Percentiles rank a stretch among this genome's conserved stretches.
Evolutionary conservation across 2,888 invertebrate species (phyloP).

Genomic region (Melanostoma scalare): DNA sequence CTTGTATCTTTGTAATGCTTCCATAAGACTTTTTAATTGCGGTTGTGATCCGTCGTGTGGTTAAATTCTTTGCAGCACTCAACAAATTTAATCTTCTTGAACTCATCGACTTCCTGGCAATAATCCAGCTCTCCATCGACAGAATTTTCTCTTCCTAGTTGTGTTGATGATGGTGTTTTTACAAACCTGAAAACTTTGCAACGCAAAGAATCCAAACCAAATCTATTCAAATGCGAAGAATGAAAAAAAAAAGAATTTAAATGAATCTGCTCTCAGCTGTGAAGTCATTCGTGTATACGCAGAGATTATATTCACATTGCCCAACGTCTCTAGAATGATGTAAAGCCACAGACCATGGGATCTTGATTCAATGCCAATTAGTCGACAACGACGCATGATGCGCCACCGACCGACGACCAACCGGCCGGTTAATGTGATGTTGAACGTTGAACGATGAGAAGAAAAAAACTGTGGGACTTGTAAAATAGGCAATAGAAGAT

Average conservation of each 20-base stretch:
- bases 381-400: constrained; percentile 3
- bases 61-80: constrained; percentile 15
- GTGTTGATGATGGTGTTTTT: background rate
- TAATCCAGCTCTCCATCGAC: constrained; percentile 5
- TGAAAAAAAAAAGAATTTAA: constrained; percentile 21
- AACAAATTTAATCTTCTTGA: constrained; percentile 33
- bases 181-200: constrained; percentile 29
- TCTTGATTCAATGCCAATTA: constrained; percentile 58
- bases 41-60: constrained; percentile 25
- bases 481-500: constrained; percentile 13
- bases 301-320: constrained; percentile 8
- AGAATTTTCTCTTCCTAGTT: constrained; percentile 43
- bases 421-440: constrained; percentile 11
- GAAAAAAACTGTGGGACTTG: constrained; percentile 29
- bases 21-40: constrained; percentile 31
- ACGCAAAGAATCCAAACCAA: background rate
- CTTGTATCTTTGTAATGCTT: constrained; percentile 9
- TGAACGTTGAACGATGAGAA: background rate
- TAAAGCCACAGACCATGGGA: constrained; percentile 42
- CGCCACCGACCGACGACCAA: constrained; percentile 1
- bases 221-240: constrained; percentile 8
- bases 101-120: constrained; percentile 30
- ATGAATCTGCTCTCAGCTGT: constrained; percentile 38
- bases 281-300: constrained; percentile 16
- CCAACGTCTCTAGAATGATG: constrained; percentile 19